phyloP scores from a whole-genome alignment of 2,888 invertebrate species.

The Morinoia aosen region DNA sequence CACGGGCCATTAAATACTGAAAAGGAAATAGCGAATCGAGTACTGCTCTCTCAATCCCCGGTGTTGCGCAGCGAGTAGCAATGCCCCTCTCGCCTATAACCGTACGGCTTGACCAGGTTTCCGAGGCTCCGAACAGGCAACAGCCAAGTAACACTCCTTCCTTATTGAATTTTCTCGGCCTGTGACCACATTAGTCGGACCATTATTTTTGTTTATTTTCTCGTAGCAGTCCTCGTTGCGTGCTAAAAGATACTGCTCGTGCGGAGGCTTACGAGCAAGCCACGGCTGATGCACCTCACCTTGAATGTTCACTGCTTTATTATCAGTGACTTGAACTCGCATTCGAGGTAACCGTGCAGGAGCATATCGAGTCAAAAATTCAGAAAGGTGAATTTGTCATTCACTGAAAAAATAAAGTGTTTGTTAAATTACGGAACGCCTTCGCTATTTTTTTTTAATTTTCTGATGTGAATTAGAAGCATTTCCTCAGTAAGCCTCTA shows the following conservation, averaged over 20 bases:
- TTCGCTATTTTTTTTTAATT: neutral
- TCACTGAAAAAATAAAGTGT: neutral
- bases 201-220: conserved; percentile 52
- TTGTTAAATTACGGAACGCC: too few species aligned
- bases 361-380: neutral
- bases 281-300: neutral
- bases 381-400: neutral
- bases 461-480: neutral
- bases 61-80: neutral
- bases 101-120: conserved; percentile 38
- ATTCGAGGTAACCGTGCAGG: neutral
- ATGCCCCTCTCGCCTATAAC: conserved; percentile 37
- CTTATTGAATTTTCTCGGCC: conserved; percentile 51
- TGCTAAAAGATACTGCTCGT: conserved; percentile 48
- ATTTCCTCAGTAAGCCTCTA: neutral
- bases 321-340: neutral
- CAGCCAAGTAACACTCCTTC: conserved; percentile 50
- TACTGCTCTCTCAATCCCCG: neutral
- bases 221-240: conserved; percentile 48
- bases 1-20: neutral
- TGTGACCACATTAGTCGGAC: conserved; percentile 53
- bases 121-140: conserved; percentile 32
- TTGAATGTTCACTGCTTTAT: neutral
- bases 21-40: conserved; percentile 16
- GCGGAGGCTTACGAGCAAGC: neutral